Percentiles rank a stretch among this genome's conserved stretches.
Conservation (phyloP, 2,888 invertebrate species). For the Caenorhabditis imperialis region DNA sequence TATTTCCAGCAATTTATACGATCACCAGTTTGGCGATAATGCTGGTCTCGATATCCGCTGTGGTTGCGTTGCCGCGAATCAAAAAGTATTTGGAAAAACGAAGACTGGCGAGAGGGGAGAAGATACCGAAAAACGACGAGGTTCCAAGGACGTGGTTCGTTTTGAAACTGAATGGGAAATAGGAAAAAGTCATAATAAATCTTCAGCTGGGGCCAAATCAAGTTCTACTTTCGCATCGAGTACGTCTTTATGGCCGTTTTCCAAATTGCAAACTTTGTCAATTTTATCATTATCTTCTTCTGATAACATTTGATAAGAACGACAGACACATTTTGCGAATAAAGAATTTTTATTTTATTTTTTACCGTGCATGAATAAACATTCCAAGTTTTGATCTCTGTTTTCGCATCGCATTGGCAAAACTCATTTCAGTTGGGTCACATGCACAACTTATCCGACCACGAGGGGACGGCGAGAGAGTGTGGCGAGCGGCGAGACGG, state of each 20-base stretch:
- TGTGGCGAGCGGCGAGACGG: slow-evolving; percentile 8
- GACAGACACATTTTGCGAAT: neutral
- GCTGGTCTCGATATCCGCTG: slow-evolving; percentile 16
- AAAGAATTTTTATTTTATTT: neutral
- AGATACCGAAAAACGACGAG: slow-evolving; percentile 29
- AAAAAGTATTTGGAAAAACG: slow-evolving; percentile 15
- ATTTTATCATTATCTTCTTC: slow-evolving; percentile 40
- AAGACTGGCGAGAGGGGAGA: slow-evolving; percentile 15
- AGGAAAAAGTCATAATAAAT: neutral
- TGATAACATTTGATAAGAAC: slow-evolving; percentile 27
- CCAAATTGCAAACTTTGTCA: slow-evolving; percentile 48
- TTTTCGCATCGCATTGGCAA: slow-evolving; percentile 6
- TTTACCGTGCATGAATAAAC: too few relatives aligned
- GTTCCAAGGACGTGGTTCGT: slow-evolving; percentile 31
- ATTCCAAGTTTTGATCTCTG: too few relatives aligned
- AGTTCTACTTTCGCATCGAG: slow-evolving; percentile 27
- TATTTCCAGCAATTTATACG: slow-evolving; percentile 32
- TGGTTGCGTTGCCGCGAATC: slow-evolving; percentile 19
- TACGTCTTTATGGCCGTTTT: slow-evolving; percentile 40
- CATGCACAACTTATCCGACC: slow-evolving; percentile 19
- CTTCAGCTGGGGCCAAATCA: slow-evolving; percentile 23
- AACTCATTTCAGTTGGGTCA: too few relatives aligned
- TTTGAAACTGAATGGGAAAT: too few relatives aligned
- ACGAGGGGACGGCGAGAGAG: slow-evolving; percentile 5
- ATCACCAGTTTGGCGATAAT: slow-evolving; percentile 31